A percentile compares a stretch with the other conserved stretches of the same genome.
These are phyloP conservation scores for Pampus argenteus DNA, from an alignment of 2,797 vertebrate genomes.

Conservation along the genomic window DNA sequence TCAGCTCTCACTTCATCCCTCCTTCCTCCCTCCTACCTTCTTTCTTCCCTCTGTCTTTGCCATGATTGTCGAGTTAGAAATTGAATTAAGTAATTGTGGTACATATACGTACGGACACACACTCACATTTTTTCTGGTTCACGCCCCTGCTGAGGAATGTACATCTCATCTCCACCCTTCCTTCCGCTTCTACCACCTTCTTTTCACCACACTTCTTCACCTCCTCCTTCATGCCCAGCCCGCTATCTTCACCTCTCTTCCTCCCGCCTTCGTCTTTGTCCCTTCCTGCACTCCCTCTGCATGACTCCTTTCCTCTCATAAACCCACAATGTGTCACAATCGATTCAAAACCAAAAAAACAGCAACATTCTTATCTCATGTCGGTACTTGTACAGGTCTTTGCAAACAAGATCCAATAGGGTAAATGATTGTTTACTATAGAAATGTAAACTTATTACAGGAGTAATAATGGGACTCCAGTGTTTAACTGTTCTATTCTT, in stretches of 20 bases:
- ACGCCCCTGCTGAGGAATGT: slow-evolving; percentile 69
- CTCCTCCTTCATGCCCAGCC: slow-evolving; percentile 42
- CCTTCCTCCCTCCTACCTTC: slow-evolving; percentile 20
- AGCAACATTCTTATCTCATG: slow-evolving; percentile 1
- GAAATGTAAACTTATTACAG: neutral
- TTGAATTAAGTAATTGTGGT: slow-evolving; percentile 56
- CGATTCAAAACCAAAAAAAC: slow-evolving; percentile 15
- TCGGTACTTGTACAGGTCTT: slow-evolving; percentile 6
- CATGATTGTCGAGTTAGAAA: slow-evolving; percentile 55
- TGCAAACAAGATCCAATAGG: slow-evolving; percentile 2
- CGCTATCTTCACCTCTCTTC: slow-evolving; percentile 51
- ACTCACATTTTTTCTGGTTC: slow-evolving; percentile 28
- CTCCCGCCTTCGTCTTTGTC: slow-evolving; percentile 32
- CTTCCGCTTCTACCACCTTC: slow-evolving; percentile 14
- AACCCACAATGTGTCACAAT: neutral
- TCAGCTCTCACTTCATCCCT: slow-evolving; percentile 58
- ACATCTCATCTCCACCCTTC: slow-evolving; percentile 49
- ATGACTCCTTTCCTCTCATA: slow-evolving; percentile 19
- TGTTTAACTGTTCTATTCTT: neutral
- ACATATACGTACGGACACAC: slow-evolving; percentile 15
- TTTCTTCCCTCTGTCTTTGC: slow-evolving; percentile 36
- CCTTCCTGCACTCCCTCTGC: slow-evolving; percentile 17
- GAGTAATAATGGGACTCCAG: too few relatives aligned
- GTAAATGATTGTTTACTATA: neutral
- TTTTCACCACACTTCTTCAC: slow-evolving; percentile 42